A percentile compares a stretch with the other conserved stretches of the same genome.
Evolutionary conservation across 2,888 invertebrate species (phyloP).

Genomic region (Caenorhabditis sulstoni): DNA sequence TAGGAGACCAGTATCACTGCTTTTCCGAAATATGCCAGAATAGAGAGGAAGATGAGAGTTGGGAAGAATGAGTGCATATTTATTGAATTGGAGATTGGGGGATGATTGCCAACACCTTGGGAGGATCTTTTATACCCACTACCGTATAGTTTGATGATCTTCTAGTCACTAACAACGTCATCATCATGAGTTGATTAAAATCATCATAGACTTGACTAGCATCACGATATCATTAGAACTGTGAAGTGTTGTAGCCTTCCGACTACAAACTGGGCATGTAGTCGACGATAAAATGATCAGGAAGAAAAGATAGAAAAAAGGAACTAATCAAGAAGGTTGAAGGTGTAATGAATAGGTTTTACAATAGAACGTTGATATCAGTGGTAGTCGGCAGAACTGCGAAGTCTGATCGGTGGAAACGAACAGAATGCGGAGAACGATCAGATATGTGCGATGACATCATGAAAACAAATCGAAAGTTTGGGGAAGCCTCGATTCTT

Average conservation of each 20-base stretch:
- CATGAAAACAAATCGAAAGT: too few species aligned
- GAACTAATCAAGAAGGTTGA: too few species aligned
- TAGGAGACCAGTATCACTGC: slow-evolving; percentile 14
- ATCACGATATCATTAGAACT: background rate
- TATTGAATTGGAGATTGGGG: background rate
- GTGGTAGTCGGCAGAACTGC: too few species aligned
- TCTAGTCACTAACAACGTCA: slow-evolving; percentile 24
- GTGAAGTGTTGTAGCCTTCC: slow-evolving; percentile 11
- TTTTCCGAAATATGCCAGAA: background rate
- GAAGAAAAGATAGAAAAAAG: too few species aligned
- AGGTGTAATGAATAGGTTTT: too few species aligned
- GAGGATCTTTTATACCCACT: background rate
- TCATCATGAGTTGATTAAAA: slow-evolving; percentile 22
- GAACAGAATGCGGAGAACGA: too few species aligned
- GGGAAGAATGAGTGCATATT: too few species aligned
- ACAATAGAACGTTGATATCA: too few species aligned
- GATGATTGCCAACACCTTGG: background rate
- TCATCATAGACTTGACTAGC: slow-evolving; percentile 20
- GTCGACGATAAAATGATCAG: too few species aligned
- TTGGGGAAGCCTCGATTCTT: too few species aligned
- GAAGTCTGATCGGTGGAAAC: too few species aligned
- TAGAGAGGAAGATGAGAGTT: slow-evolving; percentile 1
- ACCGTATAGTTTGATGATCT: slow-evolving; percentile 38
- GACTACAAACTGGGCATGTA: background rate
- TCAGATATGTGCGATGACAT: too few species aligned